These are phyloP conservation scores for Penaeus vannamei DNA, from an alignment of 1,140 invertebrate species.

Conservation along the genomic window DNA sequence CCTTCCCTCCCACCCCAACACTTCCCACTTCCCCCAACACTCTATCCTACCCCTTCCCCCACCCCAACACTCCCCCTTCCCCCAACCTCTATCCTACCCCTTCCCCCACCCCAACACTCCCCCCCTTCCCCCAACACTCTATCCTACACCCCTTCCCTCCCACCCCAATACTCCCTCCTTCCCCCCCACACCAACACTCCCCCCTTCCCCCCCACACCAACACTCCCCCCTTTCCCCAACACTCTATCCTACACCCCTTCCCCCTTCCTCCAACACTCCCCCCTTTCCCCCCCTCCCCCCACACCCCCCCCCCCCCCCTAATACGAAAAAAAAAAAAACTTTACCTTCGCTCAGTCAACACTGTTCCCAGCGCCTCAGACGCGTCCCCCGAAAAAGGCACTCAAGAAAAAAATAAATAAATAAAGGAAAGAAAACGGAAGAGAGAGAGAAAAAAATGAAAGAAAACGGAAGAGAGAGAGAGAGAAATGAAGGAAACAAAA, in stretches of 20 bases:
- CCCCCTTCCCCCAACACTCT: neutral
- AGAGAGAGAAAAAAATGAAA: no score
- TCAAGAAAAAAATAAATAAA: no score
- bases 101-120: neutral
- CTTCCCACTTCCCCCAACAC: neutral
- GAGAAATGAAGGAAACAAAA: no score
- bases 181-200: neutral
- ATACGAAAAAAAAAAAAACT: no score
- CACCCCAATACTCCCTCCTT: neutral
- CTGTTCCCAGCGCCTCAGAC: no score
- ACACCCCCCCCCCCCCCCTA: no score
- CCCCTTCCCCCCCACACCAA: neutral
- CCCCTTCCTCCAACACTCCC: neutral
- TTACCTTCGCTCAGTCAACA: no score
- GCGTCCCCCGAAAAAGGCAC: no score
- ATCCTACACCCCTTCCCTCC: neutral
- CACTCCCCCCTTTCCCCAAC: neutral
- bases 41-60: neutral
- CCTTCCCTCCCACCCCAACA: neutral
- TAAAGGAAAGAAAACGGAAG: no score
- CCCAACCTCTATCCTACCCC: neutral
- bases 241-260: neutral
- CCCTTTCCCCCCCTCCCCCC: no score
- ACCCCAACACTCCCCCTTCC: neutral
- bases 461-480: no score